Evolutionary conservation across 2,113 vertebrate genomes (phyloP), one percentile per base, ranked within the genome.

Genomic region (Oostethus manadensis): DNA sequence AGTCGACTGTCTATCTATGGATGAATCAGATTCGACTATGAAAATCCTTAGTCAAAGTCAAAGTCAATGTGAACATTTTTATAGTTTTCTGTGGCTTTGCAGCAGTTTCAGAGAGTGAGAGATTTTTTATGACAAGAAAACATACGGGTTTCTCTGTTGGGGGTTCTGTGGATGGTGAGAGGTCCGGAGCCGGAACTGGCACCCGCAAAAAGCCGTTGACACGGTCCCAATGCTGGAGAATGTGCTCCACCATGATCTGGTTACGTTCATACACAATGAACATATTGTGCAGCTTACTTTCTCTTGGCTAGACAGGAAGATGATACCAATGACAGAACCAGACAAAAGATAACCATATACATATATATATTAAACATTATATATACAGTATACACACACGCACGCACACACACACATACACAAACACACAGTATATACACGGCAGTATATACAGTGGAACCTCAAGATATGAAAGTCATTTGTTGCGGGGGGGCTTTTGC

Each of bases 191-290:
- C 5, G 61, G 62, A 0, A 70, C 0, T 0, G 87, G 79, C 2
- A 68, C 77, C 35, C 88, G n/a, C 46, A 91, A 54, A 0, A 74
- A 1, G 4, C 90, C 87, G 40, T 79, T 89, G 20, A 63, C 73
- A 9, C 92, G 87, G 85, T 99, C 91, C 96, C 94, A 98, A 80
- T 66, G 78, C 0, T 71, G 67, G 54, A 94, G 75, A 51, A 92
- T 68, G 56, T 76, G 78, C 0, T 56, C 6, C 1, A 98, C 51
- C 0, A 87, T 83, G 13, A 78, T 83, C 70, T 88, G 84, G 0
- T 11, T 88, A 22, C 83, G 54, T 54, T 97, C 89, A 0, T 94
- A 96, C 9, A 42, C 57, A 55, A 58, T 73, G 68, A 97, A 95
- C 51, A 70, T 89, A 68, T 68, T 62, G 10, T 79, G 75, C 60